These are phyloP conservation scores for Cynoglossus semilaevis DNA, from an alignment of 2,113 vertebrate species.

Conservation along the genomic window DNA sequence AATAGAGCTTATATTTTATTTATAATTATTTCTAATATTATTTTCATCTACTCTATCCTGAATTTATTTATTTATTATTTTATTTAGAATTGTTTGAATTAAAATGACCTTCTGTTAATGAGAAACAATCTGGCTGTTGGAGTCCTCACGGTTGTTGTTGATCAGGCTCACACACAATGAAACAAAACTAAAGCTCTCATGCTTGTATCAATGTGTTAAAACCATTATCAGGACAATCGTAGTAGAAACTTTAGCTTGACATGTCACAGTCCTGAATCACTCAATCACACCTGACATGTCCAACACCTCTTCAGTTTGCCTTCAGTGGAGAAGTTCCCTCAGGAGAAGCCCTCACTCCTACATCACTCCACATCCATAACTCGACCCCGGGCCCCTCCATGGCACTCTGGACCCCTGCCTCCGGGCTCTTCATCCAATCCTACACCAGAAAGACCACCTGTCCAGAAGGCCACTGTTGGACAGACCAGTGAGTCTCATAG, in stretches of 20 bases:
- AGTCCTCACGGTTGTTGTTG: too few species aligned
- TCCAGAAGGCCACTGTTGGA: conserved; percentile 63
- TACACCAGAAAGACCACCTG: conserved; percentile 46
- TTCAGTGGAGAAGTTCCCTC: conserved; percentile 78
- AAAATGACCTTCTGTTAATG: too few species aligned
- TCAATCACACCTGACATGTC: background rate
- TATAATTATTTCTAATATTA: too few species aligned
- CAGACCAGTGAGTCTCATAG: conserved; percentile 44
- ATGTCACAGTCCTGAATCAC: background rate
- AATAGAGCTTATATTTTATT: too few species aligned
- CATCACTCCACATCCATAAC: conserved; percentile 56
- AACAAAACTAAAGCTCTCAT: too few species aligned
- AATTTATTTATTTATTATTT: too few species aligned
- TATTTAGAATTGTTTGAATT: too few species aligned
- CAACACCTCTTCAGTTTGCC: conserved; percentile 62
- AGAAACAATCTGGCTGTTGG: too few species aligned
- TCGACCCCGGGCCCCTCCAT: conserved; percentile 52
- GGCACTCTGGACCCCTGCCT: conserved; percentile 37
- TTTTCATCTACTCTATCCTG: too few species aligned
- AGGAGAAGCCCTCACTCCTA: conserved; percentile 71
- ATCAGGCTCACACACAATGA: too few species aligned
- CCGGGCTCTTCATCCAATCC: conserved; percentile 44
- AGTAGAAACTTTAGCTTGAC: background rate
- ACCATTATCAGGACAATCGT: too few species aligned
- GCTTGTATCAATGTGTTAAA: too few species aligned